Base-by-base conservation (phyloP, 2,888 invertebrate genomes). In the Philonicus albiceps region DNA sequence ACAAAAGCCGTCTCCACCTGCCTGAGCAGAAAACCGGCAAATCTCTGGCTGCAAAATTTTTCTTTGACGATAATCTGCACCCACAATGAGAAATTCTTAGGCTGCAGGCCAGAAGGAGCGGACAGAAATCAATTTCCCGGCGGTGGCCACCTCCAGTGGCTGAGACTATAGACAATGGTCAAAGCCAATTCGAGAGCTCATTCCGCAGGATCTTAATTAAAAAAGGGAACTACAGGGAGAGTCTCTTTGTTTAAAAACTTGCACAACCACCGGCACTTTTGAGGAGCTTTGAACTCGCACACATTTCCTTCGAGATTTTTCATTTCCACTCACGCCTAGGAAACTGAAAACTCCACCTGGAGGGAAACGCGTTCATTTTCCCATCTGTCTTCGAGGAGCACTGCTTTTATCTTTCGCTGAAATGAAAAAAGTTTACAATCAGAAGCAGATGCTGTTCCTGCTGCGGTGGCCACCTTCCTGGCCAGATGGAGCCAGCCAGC, bases 391-490 rank as follows among this genome's bases (percentile, higher is more conserved):
- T 80, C 80, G 19, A 80, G 80, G n/a, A 53, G 19, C 49, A 19
- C n/a, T 53, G 80, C 80, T 80, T 49, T 53, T 53, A 49, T 19
- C 80, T 80, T 19, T 5, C 30, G 49, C 30, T 80, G 30, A 80
- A 80, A 80, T 80, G 80, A 80, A 53, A 80, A 80, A 80, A 80
- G 80, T 80, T 80, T 49, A 30, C 80, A 80, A 80, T 80, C 80
- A 80, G 53, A 53, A 80, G n/a, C 80, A 80, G 80, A 80, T 80
- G 80, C 53, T 80, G 27, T 53, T 22, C 30, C 53, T 80, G n/a
- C 80, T 76, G 76, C 31, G 53, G 80, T 37, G 80, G 43, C 80
- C 53, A 80, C 80, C 64, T 80, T 31, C n/a, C 53, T 31, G 80
- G 80, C 30, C 80, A 80, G 80, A 53, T 53, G 49, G n/a, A 80